phyloP scores from a whole-genome alignment of 2,888 invertebrate genomes.

The Drosophila koepferae region DNA sequence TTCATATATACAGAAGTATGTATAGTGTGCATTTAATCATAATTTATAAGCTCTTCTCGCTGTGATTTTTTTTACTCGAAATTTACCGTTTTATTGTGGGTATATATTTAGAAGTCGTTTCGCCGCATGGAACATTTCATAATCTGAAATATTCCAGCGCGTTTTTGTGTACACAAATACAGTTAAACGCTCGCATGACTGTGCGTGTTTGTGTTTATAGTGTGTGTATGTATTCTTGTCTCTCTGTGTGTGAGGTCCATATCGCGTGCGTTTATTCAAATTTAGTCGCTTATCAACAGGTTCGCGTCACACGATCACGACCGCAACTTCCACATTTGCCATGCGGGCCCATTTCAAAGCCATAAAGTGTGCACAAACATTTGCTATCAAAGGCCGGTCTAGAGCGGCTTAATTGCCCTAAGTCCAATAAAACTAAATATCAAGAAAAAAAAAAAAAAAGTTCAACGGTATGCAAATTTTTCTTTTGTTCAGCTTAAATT shows the following conservation, averaged over 20 bases:
- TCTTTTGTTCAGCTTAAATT: constrained; percentile 4
- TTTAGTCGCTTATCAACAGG: constrained; percentile 74
- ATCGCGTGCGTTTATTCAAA: constrained; percentile 76
- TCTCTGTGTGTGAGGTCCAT: constrained; percentile 34
- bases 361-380: constrained; percentile 39
- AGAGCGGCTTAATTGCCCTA: constrained; percentile 14
- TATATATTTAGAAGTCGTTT: constrained; percentile 20
- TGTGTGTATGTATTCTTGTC: constrained; percentile 7
- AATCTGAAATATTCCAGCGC: constrained; percentile 35
- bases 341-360: constrained; percentile 41
- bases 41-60: constrained; percentile 11
- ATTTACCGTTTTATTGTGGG: constrained; percentile 26
- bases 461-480: constrained; percentile 3
- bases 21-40: background rate
- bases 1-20: background rate
- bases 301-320: constrained; percentile 51
- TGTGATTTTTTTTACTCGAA: constrained; percentile 21
- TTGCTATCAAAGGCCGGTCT: constrained; percentile 26
- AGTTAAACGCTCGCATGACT: too few relatives aligned
- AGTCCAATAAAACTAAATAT: constrained; percentile 4
- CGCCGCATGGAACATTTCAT: constrained; percentile 26
- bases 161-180: constrained; percentile 9
- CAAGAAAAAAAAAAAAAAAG: background rate
- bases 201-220: background rate
- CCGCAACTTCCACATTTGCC: constrained; percentile 36